Conservation (phyloP, 92 coral and sea anemone species). For the Zoanthus sociatus region DNA sequence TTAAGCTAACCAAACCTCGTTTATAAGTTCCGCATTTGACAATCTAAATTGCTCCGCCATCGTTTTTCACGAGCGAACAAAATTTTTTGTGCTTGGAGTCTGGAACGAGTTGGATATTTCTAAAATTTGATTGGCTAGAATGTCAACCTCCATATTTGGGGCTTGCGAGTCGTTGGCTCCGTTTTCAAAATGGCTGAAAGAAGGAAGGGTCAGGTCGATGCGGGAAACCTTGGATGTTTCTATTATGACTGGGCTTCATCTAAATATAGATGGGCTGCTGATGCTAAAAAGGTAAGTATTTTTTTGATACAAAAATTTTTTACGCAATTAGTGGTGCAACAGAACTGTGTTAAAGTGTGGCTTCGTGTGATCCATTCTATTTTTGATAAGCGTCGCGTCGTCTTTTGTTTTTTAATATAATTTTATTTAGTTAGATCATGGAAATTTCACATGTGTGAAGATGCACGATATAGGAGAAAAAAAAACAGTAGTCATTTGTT, state of each 20-base stretch:
- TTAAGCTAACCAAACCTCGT: slow-evolving; percentile 69
- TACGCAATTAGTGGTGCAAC: not conserved
- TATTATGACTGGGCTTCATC: slow-evolving; percentile 92
- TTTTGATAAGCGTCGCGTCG: slow-evolving; percentile 5
- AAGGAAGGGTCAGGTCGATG: slow-evolving; percentile 61
- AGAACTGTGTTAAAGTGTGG: not conserved
- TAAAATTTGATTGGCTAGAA: slow-evolving; percentile 31
- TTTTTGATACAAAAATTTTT: not conserved
- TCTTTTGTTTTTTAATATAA: slow-evolving; percentile 28
- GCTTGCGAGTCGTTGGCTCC: slow-evolving; percentile 45
- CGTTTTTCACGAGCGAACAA: slow-evolving; percentile 33
- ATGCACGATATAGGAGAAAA: not conserved
- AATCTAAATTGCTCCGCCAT: slow-evolving; percentile 82
- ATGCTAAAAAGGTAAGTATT: slow-evolving; percentile 28
- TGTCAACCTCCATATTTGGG: slow-evolving; percentile 65
- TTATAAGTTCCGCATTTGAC: slow-evolving; percentile 71
- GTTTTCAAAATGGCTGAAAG: slow-evolving; percentile 88
- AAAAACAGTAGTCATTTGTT: not conserved
- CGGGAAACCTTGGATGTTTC: slow-evolving; percentile 71
- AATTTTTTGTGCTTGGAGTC: slow-evolving; percentile 37
- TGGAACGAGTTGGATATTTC: slow-evolving; percentile 30
- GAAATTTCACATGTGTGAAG: not conserved
- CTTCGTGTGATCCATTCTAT: not conserved
- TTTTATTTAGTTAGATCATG: not conserved
- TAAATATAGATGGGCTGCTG: slow-evolving; percentile 83